A percentile compares a stretch with the other conserved stretches of the same genome.
These are phyloP conservation scores for Meta bourneti DNA, from an alignment of 2,888 invertebrate species.

Conservation along the genomic window DNA sequence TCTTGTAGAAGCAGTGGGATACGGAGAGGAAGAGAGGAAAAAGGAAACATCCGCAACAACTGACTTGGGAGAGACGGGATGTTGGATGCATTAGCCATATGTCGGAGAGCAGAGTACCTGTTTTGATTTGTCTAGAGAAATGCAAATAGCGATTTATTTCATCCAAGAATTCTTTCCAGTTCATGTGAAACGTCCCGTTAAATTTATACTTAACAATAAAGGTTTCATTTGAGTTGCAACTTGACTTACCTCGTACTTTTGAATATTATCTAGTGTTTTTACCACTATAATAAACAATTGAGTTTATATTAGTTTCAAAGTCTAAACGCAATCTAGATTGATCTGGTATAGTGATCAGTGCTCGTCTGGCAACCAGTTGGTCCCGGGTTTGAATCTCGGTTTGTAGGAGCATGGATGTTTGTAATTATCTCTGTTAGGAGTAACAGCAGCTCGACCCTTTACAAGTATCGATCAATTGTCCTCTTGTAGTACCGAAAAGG, in stretches of 20 bases:
- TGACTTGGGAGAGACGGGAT: neutral
- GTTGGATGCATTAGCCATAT: conserved; percentile 26
- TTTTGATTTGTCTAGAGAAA: neutral
- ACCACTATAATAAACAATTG: neutral
- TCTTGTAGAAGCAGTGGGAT: neutral
- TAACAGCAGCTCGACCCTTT: no score
- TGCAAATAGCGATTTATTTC: conserved; percentile 25
- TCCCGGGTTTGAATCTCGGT: no score
- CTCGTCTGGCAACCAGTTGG: no score
- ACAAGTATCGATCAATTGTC: no score
- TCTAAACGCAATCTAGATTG: no score
- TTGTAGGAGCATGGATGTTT: no score
- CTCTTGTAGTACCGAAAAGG: no score
- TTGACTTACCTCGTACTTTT: neutral
- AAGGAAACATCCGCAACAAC: neutral
- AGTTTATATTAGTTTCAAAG: neutral
- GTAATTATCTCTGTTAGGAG: no score
- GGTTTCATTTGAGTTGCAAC: neutral
- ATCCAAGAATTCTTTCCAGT: neutral
- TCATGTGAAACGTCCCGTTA: neutral
- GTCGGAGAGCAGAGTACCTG: neutral
- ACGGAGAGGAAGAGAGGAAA: neutral
- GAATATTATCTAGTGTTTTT: neutral
- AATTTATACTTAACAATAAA: neutral
- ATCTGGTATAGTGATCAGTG: no score